These are phyloP conservation scores for Congeria kusceri DNA, from an alignment of 2,888 invertebrate species.

Conservation along the genomic window DNA sequence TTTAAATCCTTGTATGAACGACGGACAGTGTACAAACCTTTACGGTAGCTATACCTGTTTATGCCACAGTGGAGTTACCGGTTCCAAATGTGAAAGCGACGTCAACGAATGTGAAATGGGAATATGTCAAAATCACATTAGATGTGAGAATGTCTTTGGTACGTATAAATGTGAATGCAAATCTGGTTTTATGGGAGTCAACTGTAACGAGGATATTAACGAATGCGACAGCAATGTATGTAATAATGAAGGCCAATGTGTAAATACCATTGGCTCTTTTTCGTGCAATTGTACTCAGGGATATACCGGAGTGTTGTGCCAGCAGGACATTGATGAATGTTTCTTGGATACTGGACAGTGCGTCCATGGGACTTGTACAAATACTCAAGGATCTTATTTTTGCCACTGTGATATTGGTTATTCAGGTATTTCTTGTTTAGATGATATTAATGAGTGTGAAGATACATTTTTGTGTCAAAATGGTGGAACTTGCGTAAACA, in stretches of 20 bases:
- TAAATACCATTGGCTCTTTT: constrained; percentile 26
- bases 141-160: constrained; percentile 3
- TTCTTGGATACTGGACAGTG: neutral
- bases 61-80: constrained; percentile 12
- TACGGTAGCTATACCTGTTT: constrained; percentile 34
- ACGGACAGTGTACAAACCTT: constrained; percentile 30
- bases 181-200: constrained; percentile 16
- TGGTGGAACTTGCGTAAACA: constrained; percentile 26
- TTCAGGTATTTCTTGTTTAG: constrained; percentile 18
- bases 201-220: constrained; percentile 56
- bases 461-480: constrained; percentile 17
- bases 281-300: constrained; percentile 27
- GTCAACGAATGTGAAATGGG: constrained; percentile 15
- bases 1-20: constrained; percentile 12
- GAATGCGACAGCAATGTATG: constrained; percentile 54
- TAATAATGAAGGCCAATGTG: constrained; percentile 19
- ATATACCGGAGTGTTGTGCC: constrained; percentile 28
- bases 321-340: constrained; percentile 31
- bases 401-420: constrained; percentile 22
- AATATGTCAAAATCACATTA: neutral
- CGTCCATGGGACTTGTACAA: constrained; percentile 15
- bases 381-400: constrained; percentile 13
- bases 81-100: constrained; percentile 3
- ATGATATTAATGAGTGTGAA: constrained; percentile 33
- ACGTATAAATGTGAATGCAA: constrained; percentile 10